These are phyloP conservation scores for Macrosteles quadrilineatus DNA, from an alignment of 1,140 invertebrate species.

Conservation along the genomic window DNA sequence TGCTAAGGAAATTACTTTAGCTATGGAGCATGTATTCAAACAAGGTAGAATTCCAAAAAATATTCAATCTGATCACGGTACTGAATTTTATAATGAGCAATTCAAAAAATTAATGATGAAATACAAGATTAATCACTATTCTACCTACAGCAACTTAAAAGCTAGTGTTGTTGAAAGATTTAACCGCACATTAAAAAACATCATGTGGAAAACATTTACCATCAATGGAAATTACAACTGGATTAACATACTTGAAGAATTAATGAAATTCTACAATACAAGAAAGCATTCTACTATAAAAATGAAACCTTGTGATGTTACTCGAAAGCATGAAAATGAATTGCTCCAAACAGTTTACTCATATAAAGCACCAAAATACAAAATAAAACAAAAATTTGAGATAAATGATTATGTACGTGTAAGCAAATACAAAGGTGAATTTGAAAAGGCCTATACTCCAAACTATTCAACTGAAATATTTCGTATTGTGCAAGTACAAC, in stretches of 20 bases:
- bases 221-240: constrained; percentile 7
- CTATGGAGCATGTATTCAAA: background rate
- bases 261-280: background rate
- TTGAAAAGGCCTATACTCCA: constrained; percentile 33
- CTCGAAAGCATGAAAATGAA: background rate
- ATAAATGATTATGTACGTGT: constrained; percentile 31
- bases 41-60: background rate
- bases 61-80: constrained; percentile 5
- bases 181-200: background rate
- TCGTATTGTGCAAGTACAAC: constrained; percentile 20
- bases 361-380: too few relatives aligned
- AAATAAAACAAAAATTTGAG: constrained; percentile 25
- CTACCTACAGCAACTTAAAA: background rate
- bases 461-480: constrained; percentile 21
- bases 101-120: background rate
- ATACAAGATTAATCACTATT: constrained; percentile 3
- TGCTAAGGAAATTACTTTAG: background rate
- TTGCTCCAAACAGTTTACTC: background rate
- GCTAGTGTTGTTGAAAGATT: background rate
- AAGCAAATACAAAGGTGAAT: constrained; percentile 30
- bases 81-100: constrained; percentile 24
- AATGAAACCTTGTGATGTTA: background rate
- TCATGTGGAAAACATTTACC: background rate
- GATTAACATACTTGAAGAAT: background rate
- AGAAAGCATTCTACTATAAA: constrained; percentile 24